Percentiles rank a stretch among this genome's conserved stretches.
phyloP scores from a whole-genome alignment of 1,140 invertebrate genomes.

The Tribolium castaneum region DNA sequence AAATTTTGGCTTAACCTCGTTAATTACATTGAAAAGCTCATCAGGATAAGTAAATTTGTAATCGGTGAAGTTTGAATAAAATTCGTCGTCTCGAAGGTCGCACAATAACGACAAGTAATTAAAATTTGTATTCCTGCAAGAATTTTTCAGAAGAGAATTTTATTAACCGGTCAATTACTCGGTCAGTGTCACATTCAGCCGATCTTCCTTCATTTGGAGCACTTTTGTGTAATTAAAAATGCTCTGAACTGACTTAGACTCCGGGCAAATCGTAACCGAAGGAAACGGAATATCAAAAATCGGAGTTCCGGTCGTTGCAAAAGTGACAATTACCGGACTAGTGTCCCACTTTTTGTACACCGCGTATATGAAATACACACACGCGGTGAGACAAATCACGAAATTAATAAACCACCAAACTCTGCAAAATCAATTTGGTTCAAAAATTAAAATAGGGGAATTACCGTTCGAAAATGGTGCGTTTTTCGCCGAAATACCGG shows the following conservation, averaged over 20 bases:
- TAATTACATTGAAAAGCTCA: conserved; percentile 15
- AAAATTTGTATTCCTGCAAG: background rate
- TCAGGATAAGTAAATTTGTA: background rate
- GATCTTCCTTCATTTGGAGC: conserved; percentile 1
- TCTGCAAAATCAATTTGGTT: background rate
- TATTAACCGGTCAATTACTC: too few species aligned
- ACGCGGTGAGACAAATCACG: conserved; percentile 11
- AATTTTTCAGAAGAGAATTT: background rate
- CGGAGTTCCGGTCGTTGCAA: conserved; percentile 65
- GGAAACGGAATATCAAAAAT: conserved; percentile 68
- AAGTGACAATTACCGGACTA: conserved; percentile 68
- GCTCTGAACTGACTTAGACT: conserved; percentile 56
- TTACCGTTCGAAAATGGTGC: conserved; percentile 57
- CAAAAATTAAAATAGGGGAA: background rate
- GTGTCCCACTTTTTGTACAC: conserved; percentile 67
- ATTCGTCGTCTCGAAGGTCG: background rate
- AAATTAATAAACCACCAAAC: conserved; percentile 50
- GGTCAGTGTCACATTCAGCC: background rate
- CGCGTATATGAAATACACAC: conserved; percentile 49
- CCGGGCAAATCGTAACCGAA: conserved; percentile 66
- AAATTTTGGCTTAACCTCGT: background rate
- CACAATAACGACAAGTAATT: conserved; percentile 25
- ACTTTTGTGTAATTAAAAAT: conserved; percentile 48
- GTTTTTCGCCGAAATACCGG: conserved; percentile 65
- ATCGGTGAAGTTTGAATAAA: background rate